Percentiles rank a stretch among this genome's conserved stretches.
phyloP scores from a whole-genome alignment of 2,797 vertebrate genomes.

The Corythornis leucogaster region DNA sequence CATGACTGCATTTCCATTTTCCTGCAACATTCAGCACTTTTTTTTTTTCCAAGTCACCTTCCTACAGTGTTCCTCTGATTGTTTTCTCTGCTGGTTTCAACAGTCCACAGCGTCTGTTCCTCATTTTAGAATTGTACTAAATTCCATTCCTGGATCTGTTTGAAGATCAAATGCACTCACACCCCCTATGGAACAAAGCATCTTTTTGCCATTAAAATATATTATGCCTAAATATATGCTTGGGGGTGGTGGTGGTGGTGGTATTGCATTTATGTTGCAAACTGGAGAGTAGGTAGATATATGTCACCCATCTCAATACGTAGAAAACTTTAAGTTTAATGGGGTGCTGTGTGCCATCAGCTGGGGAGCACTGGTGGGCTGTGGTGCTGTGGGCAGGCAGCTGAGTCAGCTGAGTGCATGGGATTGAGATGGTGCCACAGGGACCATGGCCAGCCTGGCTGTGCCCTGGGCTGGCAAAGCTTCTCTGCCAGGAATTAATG shows the following conservation, averaged over 20 bases:
- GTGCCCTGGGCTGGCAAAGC: fast-evolving
- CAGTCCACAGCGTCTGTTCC: constrained; percentile 63
- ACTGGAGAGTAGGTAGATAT: background rate
- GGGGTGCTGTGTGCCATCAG: fast-evolving
- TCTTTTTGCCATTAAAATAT: constrained; percentile 57
- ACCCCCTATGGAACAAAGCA: constrained; percentile 4
- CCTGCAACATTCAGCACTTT: background rate
- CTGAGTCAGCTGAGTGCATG: fast-evolving
- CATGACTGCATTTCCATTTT: constrained; percentile 5
- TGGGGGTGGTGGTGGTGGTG: too few species aligned
- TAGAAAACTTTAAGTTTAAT: background rate
- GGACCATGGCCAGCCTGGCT: background rate
- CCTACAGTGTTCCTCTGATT: constrained; percentile 27
- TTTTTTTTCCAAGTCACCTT: constrained; percentile 51
- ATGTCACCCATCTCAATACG: fast-evolving
- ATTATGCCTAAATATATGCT: constrained; percentile 15
- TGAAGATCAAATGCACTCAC: constrained; percentile 47
- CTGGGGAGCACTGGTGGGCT: background rate
- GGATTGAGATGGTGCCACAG: background rate
- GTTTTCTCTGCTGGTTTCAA: constrained; percentile 65
- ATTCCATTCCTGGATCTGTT: constrained; percentile 65
- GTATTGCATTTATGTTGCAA: background rate
- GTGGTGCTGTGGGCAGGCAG: background rate
- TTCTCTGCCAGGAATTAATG: too few species aligned
- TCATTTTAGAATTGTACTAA: constrained; percentile 68